Conservation (phyloP, 2,888 invertebrate genomes). For the Bibio marci region DNA sequence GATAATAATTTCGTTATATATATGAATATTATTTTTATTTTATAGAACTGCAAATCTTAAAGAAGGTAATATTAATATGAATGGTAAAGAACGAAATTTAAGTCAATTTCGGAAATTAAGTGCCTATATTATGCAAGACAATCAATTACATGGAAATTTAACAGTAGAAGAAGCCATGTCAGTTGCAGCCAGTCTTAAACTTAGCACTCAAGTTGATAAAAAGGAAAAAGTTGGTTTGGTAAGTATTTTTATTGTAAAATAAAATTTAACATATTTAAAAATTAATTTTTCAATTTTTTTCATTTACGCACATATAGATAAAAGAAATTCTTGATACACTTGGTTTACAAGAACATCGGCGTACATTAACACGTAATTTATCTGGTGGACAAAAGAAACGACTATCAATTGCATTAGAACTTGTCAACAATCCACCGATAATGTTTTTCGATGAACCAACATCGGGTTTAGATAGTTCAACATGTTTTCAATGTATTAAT, state of each 20-base stretch:
- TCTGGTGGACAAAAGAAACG: constrained; percentile 94
- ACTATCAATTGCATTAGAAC: constrained; percentile 81
- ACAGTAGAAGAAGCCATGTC: constrained; percentile 90
- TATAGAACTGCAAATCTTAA: constrained; percentile 53
- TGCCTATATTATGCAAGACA: constrained; percentile 92
- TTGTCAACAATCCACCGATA: constrained; percentile 91
- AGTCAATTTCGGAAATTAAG: constrained; percentile 82
- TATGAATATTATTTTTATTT: no score
- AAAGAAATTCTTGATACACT: constrained; percentile 82
- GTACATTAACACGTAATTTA: constrained; percentile 78
- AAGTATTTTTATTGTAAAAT: no score
- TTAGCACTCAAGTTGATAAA: constrained; percentile 50
- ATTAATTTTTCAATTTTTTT: no score
- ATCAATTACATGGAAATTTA: constrained; percentile 78
- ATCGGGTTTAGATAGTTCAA: constrained; percentile 88
- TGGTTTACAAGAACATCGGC: constrained; percentile 69
- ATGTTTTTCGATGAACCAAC: constrained; percentile 98
- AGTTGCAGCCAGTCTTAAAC: constrained; percentile 79
- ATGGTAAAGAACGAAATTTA: constrained; percentile 64
- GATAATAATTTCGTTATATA: no score
- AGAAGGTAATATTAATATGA: constrained; percentile 70
- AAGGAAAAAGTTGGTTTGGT: constrained; percentile 72
- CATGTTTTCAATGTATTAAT: constrained; percentile 86
- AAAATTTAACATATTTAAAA: no score
- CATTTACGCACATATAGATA: no score